Evolutionary conservation across 2,113 vertebrate genomes (phyloP).

Genomic region (Salminus brasiliensis): DNA sequence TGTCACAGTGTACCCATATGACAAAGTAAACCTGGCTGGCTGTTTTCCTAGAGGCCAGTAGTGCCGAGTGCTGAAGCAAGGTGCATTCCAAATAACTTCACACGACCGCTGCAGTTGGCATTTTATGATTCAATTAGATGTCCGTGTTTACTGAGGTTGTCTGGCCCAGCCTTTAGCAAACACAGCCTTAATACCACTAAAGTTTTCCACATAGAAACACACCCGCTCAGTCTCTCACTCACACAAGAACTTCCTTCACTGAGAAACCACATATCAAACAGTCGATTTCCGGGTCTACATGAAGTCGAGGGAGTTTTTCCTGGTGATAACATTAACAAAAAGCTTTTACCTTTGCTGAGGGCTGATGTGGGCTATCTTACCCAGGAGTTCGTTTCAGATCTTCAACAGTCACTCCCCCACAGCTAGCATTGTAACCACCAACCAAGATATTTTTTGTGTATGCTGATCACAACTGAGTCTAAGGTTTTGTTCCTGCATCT

Average conservation of each 20-base stretch:
- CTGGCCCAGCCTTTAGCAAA: neutral
- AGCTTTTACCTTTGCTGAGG: neutral
- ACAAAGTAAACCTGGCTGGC: neutral
- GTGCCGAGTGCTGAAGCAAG: neutral
- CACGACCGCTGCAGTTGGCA: neutral
- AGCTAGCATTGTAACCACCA: neutral
- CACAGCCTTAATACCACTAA: neutral
- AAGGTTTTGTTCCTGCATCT: too few species aligned
- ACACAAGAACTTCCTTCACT: neutral
- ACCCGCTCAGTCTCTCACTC: neutral
- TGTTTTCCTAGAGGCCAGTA: neutral
- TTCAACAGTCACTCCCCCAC: too few species aligned
- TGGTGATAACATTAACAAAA: neutral
- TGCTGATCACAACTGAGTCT: too few species aligned
- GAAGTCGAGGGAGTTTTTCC: neutral
- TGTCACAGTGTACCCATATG: conserved; percentile 24
- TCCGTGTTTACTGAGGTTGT: neutral
- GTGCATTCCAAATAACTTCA: neutral
- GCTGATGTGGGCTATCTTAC: neutral
- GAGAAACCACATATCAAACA: neutral
- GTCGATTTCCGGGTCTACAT: neutral
- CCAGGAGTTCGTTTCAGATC: neutral
- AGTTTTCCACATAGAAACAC: neutral
- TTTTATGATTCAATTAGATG: neutral
- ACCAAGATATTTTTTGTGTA: too few species aligned